Conservation (phyloP, 2,888 invertebrate genomes). For the Plebejus melissa region DNA sequence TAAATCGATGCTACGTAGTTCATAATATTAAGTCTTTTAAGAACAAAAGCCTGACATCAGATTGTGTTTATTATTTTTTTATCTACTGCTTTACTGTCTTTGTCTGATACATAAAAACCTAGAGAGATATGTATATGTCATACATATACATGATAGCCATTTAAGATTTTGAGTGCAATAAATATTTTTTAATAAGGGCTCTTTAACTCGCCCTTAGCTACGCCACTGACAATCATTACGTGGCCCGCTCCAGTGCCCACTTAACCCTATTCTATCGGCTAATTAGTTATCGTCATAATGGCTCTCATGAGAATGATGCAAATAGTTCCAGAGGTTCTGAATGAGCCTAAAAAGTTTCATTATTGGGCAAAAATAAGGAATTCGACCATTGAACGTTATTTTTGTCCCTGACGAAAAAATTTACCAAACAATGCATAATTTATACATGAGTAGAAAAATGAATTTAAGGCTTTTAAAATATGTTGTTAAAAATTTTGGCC, state of each 20-base stretch:
- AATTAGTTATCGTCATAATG: constrained; percentile 12
- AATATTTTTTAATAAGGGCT: not conserved
- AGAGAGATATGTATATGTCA: too few relatives aligned
- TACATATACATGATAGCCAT: too few relatives aligned
- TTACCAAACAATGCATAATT: not conserved
- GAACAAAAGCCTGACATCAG: too few relatives aligned
- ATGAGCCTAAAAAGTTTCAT: not conserved
- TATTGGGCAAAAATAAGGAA: not conserved
- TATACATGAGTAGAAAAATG: too few relatives aligned
- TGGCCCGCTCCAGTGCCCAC: not conserved
- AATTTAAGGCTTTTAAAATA: too few relatives aligned
- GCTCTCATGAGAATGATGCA: not conserved
- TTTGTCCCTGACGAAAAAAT: not conserved
- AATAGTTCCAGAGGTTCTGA: not conserved
- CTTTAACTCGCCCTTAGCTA: not conserved
- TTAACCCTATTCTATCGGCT: constrained; percentile 10
- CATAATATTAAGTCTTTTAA: too few relatives aligned
- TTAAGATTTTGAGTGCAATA: too few relatives aligned
- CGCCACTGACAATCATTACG: not conserved
- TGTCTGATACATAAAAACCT: too few relatives aligned
- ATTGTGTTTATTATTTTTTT: too few relatives aligned
- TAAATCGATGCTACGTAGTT: too few relatives aligned
- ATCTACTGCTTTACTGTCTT: too few relatives aligned
- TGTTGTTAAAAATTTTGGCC: too few relatives aligned
- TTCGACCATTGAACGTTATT: not conserved